Evolutionary conservation across 2,113 vertebrate genomes (phyloP).

Genomic region (Silurus asotus): DNA sequence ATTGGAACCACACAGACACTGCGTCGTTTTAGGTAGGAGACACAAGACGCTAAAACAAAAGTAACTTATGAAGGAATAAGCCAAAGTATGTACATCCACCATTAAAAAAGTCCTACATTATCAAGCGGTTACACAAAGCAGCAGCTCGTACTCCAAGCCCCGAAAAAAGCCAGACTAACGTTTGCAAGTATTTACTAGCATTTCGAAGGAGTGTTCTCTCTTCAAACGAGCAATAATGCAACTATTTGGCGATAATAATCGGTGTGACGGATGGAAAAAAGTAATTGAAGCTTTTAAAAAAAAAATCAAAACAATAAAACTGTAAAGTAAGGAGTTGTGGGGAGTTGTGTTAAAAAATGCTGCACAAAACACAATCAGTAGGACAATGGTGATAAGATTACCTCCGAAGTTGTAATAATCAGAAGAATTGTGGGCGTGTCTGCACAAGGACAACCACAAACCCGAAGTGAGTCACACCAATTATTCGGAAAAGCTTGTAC

Average conservation of each 20-base stretch:
- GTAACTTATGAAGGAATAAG: not conserved
- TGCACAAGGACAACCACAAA: not conserved
- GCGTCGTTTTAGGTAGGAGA: not conserved
- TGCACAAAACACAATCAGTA: not conserved
- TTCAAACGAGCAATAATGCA: not conserved
- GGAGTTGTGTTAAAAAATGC: not conserved
- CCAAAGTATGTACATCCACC: not conserved
- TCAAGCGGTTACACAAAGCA: not conserved
- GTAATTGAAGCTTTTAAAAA: not conserved
- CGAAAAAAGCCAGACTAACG: too few species aligned
- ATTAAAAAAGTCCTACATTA: not conserved
- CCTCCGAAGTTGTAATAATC: not conserved
- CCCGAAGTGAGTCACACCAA: not conserved
- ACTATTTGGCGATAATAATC: not conserved
- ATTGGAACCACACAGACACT: not conserved
- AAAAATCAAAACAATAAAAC: not conserved
- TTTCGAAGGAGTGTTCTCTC: not conserved
- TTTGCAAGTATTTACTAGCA: not conserved
- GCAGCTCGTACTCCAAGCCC: too few species aligned
- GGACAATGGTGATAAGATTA: not conserved
- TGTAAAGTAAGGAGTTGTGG: not conserved
- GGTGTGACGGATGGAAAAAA: not conserved
- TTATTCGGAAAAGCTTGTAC: not conserved
- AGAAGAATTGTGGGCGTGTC: not conserved
- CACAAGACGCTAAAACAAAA: not conserved